Evolutionary conservation across 1,140 invertebrate species (phyloP).

Genomic region (Caenorhabditis latens): DNA sequence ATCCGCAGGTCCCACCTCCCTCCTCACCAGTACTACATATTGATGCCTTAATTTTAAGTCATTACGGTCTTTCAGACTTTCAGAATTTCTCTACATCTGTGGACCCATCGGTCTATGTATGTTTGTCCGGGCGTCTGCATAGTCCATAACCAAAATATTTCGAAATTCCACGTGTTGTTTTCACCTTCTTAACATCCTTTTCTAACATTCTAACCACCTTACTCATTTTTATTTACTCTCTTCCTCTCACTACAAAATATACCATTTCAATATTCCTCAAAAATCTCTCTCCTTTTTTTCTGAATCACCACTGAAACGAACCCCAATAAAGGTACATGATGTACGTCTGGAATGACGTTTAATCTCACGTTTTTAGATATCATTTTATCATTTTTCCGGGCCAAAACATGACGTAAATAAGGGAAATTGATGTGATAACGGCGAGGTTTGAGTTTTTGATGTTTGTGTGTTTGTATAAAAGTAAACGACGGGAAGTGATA

Average conservation of each 20-base stretch:
- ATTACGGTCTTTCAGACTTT: no score
- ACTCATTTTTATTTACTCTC: background rate
- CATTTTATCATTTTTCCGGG: background rate
- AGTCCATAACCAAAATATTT: no score
- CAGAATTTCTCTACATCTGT: no score
- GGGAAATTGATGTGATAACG: background rate
- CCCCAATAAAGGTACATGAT: background rate
- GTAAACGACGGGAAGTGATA: background rate
- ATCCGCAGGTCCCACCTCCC: no score
- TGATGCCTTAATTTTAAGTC: no score
- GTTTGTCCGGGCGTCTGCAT: no score
- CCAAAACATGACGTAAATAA: slow-evolving; percentile 20
- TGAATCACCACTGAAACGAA: background rate
- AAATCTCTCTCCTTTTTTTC: no score
- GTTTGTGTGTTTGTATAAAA: background rate
- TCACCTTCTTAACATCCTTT: no score
- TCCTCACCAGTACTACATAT: no score
- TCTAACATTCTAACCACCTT: background rate
- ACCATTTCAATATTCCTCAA: background rate
- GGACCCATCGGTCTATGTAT: no score
- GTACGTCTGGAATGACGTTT: slow-evolving; percentile 5
- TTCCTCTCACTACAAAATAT: no score
- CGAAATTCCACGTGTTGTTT: no score
- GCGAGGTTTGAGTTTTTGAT: background rate
- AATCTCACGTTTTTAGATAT: background rate